These are phyloP conservation scores for Aspidoscelis tigris DNA, from an alignment of 2,113 vertebrate genomes.

Conservation along the genomic window DNA sequence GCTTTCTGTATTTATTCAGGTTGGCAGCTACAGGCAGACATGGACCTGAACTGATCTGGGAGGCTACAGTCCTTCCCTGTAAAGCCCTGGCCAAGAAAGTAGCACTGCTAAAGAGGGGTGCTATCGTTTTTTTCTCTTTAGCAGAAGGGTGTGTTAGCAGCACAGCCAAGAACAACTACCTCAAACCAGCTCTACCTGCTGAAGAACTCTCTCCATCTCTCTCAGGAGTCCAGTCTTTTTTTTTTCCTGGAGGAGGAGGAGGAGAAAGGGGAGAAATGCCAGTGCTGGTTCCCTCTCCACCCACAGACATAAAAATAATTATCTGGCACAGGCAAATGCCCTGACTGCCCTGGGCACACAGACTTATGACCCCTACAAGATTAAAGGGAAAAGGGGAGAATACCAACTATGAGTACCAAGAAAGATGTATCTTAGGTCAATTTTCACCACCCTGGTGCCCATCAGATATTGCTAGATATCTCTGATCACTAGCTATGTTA, in stretches of 20 bases:
- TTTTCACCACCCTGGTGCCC: no score
- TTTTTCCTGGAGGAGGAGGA: no score
- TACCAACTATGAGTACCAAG: neutral
- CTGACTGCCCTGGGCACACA: neutral
- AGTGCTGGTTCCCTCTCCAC: neutral
- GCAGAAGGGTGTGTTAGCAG: neutral
- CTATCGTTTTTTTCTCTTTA: neutral
- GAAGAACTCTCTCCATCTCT: neutral
- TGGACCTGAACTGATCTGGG: fast-evolving
- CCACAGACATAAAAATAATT: no score
- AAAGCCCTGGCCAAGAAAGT: neutral
- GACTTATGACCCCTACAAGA: neutral
- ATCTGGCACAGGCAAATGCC: neutral
- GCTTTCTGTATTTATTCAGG: constrained; percentile 50
- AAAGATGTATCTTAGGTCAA: no score
- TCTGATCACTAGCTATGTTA: no score
- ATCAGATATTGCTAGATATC: no score
- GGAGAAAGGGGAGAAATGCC: neutral
- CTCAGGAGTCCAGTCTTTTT: neutral
- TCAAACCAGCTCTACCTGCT: constrained; percentile 39
- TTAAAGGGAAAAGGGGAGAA: neutral
- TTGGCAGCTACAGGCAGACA: constrained; percentile 28
- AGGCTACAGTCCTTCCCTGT: fast-evolving
- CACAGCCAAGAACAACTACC: constrained; percentile 59
- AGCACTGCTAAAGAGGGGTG: neutral